These are phyloP conservation scores for Parascotia fuliginaria DNA, from an alignment of 2,888 invertebrate species.

Conservation along the genomic window DNA sequence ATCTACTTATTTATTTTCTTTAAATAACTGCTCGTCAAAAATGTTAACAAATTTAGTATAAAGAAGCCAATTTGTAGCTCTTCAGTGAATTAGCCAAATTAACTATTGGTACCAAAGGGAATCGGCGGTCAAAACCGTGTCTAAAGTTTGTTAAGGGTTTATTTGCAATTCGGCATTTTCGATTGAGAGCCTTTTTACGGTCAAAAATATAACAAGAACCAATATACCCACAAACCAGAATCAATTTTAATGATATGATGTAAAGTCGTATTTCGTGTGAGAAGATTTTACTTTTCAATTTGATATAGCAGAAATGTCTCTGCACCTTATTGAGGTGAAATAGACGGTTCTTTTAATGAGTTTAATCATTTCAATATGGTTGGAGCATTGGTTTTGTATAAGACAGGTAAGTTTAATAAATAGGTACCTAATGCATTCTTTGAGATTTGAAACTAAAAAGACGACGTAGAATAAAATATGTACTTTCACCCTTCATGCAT, in stretches of 20 bases:
- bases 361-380: constrained; percentile 23
- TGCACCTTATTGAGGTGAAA: constrained; percentile 17
- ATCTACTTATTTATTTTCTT: too few species aligned
- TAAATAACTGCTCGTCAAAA: background rate
- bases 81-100: constrained; percentile 26
- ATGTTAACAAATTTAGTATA: background rate
- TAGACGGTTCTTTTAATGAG: constrained; percentile 25
- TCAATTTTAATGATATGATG: rapidly evolving
- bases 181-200: constrained; percentile 24
- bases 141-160: constrained; percentile 27
- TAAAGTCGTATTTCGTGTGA: constrained; percentile 2
- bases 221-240: background rate
- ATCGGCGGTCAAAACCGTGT: constrained; percentile 17
- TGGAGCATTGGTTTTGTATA: constrained; percentile 12
- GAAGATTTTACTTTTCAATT: constrained; percentile 18
- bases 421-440: background rate
- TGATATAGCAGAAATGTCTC: constrained; percentile 37
- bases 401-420: constrained; percentile 8
- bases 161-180: constrained; percentile 37
- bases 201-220: constrained; percentile 14
- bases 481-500: too few species aligned
- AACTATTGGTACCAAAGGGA: constrained; percentile 18
- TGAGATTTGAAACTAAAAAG: background rate
- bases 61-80: constrained; percentile 21
- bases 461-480: too few species aligned